phyloP scores from a whole-genome alignment of 2,888 invertebrate species.

The Xestia c-nigrum region DNA sequence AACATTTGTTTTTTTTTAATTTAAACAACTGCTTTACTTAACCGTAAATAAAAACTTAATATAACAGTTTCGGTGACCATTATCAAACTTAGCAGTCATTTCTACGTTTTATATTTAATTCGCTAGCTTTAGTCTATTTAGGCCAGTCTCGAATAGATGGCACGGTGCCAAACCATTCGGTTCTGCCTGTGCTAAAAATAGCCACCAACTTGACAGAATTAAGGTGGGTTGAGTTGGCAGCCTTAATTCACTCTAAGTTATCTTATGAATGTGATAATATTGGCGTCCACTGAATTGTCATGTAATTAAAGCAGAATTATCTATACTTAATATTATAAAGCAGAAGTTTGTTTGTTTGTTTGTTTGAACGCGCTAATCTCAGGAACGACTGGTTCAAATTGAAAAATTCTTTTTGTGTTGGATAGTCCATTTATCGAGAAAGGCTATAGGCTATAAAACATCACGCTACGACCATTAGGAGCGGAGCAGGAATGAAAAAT shows the following conservation, averaged over 20 bases:
- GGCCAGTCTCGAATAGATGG: slow-evolving; percentile 57
- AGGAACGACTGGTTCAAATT: too few species aligned
- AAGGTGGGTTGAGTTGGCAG: slow-evolving; percentile 37
- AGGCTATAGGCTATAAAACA: too few species aligned
- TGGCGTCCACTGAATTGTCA: not conserved
- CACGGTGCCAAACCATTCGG: slow-evolving; percentile 53
- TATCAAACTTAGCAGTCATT: slow-evolving; percentile 11
- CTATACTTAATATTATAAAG: too few species aligned
- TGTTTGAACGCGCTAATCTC: too few species aligned
- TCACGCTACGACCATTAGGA: too few species aligned
- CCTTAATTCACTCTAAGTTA: slow-evolving; percentile 22
- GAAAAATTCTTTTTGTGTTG: too few species aligned
- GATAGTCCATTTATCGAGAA: too few species aligned
- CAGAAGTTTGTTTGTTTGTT: too few species aligned
- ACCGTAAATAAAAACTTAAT: too few species aligned
- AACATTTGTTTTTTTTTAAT: not conserved
- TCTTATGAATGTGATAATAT: not conserved
- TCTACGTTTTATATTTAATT: slow-evolving; percentile 48
- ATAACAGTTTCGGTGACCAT: not conserved
- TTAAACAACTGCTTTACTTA: not conserved
- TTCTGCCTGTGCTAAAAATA: slow-evolving; percentile 54
- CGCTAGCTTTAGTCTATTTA: slow-evolving; percentile 38
- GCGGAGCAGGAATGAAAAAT: too few species aligned
- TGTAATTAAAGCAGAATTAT: not conserved
- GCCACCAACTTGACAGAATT: slow-evolving; percentile 39